Percentiles rank a stretch among this genome's conserved stretches.
phyloP scores from a whole-genome alignment of 2,888 invertebrate genomes.

The Unio delphinus region DNA sequence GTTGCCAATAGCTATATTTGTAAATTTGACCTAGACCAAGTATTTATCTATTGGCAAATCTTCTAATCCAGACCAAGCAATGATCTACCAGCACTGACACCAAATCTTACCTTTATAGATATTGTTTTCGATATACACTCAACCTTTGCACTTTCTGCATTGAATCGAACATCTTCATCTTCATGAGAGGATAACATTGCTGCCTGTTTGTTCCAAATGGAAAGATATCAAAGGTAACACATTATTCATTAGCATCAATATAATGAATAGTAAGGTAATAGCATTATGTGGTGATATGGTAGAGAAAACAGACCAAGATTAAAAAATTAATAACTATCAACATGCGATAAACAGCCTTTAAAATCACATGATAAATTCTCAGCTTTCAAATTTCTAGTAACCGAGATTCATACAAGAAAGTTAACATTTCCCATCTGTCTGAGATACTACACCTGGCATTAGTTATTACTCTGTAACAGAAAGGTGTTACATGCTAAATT shows the following conservation, averaged over 20 bases:
- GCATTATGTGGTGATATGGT: background rate
- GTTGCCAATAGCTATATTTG: too few relatives aligned
- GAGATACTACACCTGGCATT: too few relatives aligned
- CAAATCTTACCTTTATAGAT: constrained; percentile 53
- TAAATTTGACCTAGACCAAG: too few relatives aligned
- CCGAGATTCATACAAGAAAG: too few relatives aligned
- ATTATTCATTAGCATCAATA: background rate
- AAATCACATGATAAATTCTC: too few relatives aligned
- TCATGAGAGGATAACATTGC: constrained; percentile 56
- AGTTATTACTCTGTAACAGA: too few relatives aligned
- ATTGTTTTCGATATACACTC: constrained; percentile 59
- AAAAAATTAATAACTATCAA: background rate
- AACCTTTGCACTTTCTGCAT: constrained; percentile 44
- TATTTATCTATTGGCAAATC: too few relatives aligned
- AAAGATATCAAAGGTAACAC: background rate
- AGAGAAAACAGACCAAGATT: background rate
- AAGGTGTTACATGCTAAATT: too few relatives aligned
- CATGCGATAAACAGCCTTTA: too few relatives aligned
- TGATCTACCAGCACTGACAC: background rate
- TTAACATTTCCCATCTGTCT: too few relatives aligned
- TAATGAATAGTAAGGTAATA: background rate
- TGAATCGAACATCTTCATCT: constrained; percentile 46
- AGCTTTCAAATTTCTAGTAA: too few relatives aligned
- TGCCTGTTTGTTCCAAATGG: constrained; percentile 40
- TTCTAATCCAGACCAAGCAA: background rate